Conservation (phyloP, 1,140 invertebrate genomes). For the Babylonia areolata region DNA sequence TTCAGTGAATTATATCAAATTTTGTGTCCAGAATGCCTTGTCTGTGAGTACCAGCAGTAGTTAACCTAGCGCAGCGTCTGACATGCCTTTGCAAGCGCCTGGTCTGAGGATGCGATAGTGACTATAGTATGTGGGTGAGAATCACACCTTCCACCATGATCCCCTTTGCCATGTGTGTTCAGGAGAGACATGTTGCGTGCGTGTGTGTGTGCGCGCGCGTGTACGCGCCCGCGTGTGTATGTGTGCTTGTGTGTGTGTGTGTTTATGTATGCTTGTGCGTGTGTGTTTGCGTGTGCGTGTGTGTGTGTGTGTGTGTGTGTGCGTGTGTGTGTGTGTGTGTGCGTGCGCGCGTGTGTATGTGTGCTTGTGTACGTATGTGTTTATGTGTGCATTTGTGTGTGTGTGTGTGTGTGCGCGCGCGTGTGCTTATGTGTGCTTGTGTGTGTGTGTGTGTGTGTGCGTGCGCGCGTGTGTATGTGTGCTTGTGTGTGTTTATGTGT, state of each 20-base stretch:
- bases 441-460: background rate
- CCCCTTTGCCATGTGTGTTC: background rate
- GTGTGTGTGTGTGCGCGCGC: too few relatives aligned
- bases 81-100: background rate
- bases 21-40: too few relatives aligned
- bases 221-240: background rate
- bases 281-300: background rate
- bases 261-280: background rate
- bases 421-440: background rate
- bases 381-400: too few relatives aligned
- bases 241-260: background rate
- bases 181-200: background rate
- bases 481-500: too few relatives aligned
- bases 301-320: conserved; percentile 1
- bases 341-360: background rate
- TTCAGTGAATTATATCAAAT: too few relatives aligned
- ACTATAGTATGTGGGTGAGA: background rate
- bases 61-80: background rate
- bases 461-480: too few relatives aligned
- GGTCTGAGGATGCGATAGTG: background rate
- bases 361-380: background rate
- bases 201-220: background rate
- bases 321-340: background rate
- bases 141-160: too few relatives aligned
- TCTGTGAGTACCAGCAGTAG: too few relatives aligned